Evolutionary conservation across 2,113 vertebrate species (phyloP).

Genomic region (Hyla sarda): DNA sequence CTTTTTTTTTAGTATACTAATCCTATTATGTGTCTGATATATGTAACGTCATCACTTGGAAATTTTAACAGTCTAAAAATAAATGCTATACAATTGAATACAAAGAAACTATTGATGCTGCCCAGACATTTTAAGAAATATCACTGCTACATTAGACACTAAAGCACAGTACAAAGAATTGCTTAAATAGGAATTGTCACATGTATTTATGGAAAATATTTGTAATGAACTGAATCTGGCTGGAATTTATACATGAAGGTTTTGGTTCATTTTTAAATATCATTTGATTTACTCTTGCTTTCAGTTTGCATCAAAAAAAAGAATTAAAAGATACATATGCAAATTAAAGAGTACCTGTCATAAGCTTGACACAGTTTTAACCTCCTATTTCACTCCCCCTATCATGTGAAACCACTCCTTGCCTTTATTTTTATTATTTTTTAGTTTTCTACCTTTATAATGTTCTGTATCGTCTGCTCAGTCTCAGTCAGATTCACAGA

Average conservation of each 20-base stretch:
- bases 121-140: not conserved
- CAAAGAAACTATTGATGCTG: conserved; percentile 35
- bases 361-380: no score
- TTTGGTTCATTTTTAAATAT: no score
- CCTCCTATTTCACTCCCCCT: no score
- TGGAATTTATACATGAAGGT: not conserved
- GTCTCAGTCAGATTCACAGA: no score
- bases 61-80: conserved; percentile 42
- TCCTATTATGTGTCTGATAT: conserved; percentile 25
- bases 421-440: no score
- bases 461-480: no score
- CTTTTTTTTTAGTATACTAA: conserved; percentile 45
- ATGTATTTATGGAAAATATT: not conserved
- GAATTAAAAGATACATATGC: no score
- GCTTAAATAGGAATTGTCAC: not conserved
- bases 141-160: conserved; percentile 1
- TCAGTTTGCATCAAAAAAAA: no score
- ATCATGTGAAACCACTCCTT: no score
- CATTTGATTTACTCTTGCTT: no score
- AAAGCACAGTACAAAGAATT: not conserved
- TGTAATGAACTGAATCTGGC: not conserved
- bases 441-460: no score
- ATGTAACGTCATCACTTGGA: conserved; percentile 7
- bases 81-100: conserved; percentile 3
- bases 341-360: no score